phyloP scores from a whole-genome alignment of 2,888 invertebrate species.

The Lithodes maja region DNA sequence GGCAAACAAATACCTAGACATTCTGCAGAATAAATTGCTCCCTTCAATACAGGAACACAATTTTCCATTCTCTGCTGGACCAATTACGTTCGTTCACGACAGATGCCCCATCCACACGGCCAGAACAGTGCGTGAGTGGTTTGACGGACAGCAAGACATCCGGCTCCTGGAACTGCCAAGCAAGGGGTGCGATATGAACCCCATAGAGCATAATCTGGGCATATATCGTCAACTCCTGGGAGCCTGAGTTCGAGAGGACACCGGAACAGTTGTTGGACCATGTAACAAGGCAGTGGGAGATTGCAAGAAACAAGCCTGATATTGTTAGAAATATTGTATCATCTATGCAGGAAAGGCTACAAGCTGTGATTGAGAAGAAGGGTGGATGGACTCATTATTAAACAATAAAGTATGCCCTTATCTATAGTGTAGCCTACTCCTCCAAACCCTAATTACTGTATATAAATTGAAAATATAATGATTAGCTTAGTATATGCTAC shows the following conservation, averaged over 20 bases:
- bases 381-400: not conserved
- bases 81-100: no score
- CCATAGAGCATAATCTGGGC: not conserved
- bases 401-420: not conserved
- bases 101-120: no score
- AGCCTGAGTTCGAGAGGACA: not conserved
- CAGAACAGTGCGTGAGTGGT: no score
- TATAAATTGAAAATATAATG: not conserved
- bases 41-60: no score
- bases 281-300: not conserved
- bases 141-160: no score
- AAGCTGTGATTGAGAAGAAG: not conserved
- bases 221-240: not conserved
- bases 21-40: no score
- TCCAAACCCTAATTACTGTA: not conserved
- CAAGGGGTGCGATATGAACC: not conserved
- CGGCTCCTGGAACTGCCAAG: no score
- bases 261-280: not conserved
- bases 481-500: not conserved
- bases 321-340: not conserved
- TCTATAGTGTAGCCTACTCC: not conserved
- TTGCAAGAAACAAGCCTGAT: not conserved
- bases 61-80: no score
- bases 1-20: no score
- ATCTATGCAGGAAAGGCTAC: not conserved